Percentiles rank a stretch among this genome's conserved stretches.
These are phyloP conservation scores for Gymnocheta viridis DNA, from an alignment of 2,888 invertebrate genomes.

Conservation along the genomic window DNA sequence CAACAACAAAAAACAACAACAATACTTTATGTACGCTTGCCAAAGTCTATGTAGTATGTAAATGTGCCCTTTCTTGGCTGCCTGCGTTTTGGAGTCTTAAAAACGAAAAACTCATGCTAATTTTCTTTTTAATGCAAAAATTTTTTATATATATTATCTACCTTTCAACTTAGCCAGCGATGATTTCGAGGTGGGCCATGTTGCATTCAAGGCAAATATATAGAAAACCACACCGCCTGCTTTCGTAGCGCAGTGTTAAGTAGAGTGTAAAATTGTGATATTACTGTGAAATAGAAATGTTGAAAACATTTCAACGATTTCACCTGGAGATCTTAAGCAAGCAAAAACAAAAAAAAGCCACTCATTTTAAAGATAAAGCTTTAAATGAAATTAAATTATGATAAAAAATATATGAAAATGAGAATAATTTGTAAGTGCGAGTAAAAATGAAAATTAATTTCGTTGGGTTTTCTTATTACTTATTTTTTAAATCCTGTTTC, in stretches of 20 bases:
- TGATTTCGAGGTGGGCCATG: constrained; percentile 28
- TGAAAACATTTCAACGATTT: constrained; percentile 53
- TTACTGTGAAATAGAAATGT: constrained; percentile 49
- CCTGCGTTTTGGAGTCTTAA: constrained; percentile 9
- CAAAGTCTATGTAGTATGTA: constrained; percentile 38
- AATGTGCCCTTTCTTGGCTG: constrained; percentile 50
- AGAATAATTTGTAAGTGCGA: not conserved
- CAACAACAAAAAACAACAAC: not conserved
- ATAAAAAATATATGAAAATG: not conserved
- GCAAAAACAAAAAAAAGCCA: not conserved
- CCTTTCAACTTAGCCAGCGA: not conserved
- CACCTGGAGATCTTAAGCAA: constrained; percentile 38
- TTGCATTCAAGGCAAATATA: not conserved
- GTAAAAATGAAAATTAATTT: not conserved
- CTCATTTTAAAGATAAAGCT: not conserved
- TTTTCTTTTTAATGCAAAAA: constrained; percentile 18
- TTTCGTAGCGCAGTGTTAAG: constrained; percentile 46
- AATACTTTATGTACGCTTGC: constrained; percentile 10
- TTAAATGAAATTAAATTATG: constrained; percentile 11
- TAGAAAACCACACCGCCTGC: constrained; percentile 25
- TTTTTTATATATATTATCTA: not conserved
- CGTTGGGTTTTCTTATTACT: too few relatives aligned
- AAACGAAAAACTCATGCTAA: constrained; percentile 17
- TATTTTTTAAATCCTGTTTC: too few relatives aligned
- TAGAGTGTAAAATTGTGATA: constrained; percentile 65